Conservation (phyloP, 2,113 vertebrate genomes). For the Xiphorhynchus elegans region DNA sequence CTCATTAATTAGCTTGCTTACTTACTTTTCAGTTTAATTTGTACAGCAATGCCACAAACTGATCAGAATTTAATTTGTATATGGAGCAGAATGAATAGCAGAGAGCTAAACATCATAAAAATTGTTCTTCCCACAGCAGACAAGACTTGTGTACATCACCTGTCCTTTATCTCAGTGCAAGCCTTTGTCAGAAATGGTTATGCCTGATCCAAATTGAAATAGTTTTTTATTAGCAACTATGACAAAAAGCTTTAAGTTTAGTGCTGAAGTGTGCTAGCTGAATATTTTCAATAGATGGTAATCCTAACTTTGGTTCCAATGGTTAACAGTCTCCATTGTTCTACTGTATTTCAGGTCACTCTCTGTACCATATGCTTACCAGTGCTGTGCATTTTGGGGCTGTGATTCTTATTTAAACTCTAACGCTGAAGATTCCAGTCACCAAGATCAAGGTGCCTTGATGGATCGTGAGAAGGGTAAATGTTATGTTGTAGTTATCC, state of each 20-base stretch:
- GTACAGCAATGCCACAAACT: background rate
- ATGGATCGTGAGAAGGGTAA: slow-evolving; percentile 70
- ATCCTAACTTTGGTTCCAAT: background rate
- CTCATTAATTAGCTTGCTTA: background rate
- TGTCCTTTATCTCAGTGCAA: background rate
- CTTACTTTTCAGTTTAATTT: background rate
- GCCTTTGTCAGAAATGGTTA: background rate
- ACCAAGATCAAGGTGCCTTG: slow-evolving; percentile 73
- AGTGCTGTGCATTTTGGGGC: slow-evolving; percentile 94
- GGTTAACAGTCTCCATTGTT: background rate
- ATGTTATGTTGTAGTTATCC: background rate
- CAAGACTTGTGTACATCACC: background rate
- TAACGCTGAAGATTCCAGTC: slow-evolving; percentile 75
- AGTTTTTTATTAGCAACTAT: background rate
- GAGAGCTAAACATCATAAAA: background rate
- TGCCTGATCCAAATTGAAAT: background rate
- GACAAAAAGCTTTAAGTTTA: background rate
- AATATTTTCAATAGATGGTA: background rate
- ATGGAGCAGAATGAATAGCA: background rate
- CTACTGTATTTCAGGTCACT: slow-evolving; percentile 82
- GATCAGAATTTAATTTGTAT: background rate
- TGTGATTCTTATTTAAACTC: slow-evolving; percentile 82
- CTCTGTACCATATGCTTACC: slow-evolving; percentile 95
- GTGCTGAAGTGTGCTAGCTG: background rate
- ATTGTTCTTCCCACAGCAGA: background rate